These are phyloP conservation scores for Apogon hyalosoma DNA, from an alignment of 2,797 vertebrate species.

Conservation along the genomic window DNA sequence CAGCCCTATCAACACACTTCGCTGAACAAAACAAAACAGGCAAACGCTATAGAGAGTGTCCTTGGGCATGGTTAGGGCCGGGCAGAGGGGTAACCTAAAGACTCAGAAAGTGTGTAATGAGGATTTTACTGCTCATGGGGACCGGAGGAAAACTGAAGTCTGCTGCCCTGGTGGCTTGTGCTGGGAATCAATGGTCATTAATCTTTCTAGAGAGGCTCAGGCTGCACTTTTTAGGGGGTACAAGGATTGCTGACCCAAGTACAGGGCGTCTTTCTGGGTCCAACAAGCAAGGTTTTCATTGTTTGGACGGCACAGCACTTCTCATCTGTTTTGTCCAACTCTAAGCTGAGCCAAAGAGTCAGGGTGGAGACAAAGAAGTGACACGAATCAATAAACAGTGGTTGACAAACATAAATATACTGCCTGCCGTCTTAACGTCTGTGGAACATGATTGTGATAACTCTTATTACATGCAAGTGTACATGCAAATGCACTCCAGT, in stretches of 20 bases:
- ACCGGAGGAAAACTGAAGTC: constrained; percentile 62
- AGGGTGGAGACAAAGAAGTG: constrained; percentile 11
- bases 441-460: too few species aligned
- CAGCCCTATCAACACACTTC: constrained; percentile 33
- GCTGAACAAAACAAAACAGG: constrained; percentile 53
- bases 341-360: constrained; percentile 21
- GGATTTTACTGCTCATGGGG: constrained; percentile 68
- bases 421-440: not conserved
- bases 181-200: constrained; percentile 83
- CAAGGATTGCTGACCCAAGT: constrained; percentile 83
- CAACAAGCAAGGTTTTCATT: constrained; percentile 67
- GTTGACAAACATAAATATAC: constrained; percentile 4
- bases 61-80: constrained; percentile 51
- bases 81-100: constrained; percentile 56
- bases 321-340: constrained; percentile 44
- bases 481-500: not conserved
- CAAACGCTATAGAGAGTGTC: constrained; percentile 46
- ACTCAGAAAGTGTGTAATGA: constrained; percentile 71
- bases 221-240: constrained; percentile 79
- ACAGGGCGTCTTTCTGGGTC: constrained; percentile 70
- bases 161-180: constrained; percentile 74
- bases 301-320: constrained; percentile 76
- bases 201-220: constrained; percentile 80
- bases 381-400: constrained; percentile 35
- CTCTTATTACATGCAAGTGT: not conserved